Conservation (phyloP, 2,888 invertebrate species). For the Sarcophaga variegata region DNA sequence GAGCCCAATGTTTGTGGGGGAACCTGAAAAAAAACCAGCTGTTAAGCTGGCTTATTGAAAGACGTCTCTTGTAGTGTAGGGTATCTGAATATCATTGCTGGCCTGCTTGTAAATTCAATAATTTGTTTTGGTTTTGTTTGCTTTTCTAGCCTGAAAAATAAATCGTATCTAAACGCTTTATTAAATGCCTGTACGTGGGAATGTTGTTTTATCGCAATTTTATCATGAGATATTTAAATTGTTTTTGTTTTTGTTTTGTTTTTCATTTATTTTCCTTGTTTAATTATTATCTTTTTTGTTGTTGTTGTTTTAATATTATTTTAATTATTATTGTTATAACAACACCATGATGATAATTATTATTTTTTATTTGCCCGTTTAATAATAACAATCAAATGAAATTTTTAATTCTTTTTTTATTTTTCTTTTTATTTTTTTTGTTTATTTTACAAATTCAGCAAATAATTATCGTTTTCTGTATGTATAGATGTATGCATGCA, state of each 20-base stretch:
- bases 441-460: constrained; percentile 42
- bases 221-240: constrained; percentile 36
- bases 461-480: not conserved
- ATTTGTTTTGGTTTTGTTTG: too few relatives aligned
- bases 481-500: not conserved
- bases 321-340: too few relatives aligned
- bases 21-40: too few relatives aligned
- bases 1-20: too few relatives aligned
- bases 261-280: not conserved
- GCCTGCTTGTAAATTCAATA: too few relatives aligned
- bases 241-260: not conserved
- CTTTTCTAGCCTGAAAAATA: constrained; percentile 5
- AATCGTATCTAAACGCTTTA: constrained; percentile 42
- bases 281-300: too few relatives aligned
- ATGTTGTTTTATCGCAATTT: too few relatives aligned
- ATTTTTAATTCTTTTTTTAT: not conserved
- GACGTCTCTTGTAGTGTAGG: too few relatives aligned
- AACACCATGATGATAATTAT: not conserved
- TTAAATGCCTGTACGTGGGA: constrained; percentile 20
- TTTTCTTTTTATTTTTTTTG: not conserved
- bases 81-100: too few relatives aligned
- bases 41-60: too few relatives aligned
- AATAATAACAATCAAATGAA: constrained; percentile 35
- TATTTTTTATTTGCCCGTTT: constrained; percentile 31
- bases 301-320: too few relatives aligned